Base-by-base conservation (phyloP, 2,888 invertebrate genomes). In the Drosophila multiciliata region DNA sequence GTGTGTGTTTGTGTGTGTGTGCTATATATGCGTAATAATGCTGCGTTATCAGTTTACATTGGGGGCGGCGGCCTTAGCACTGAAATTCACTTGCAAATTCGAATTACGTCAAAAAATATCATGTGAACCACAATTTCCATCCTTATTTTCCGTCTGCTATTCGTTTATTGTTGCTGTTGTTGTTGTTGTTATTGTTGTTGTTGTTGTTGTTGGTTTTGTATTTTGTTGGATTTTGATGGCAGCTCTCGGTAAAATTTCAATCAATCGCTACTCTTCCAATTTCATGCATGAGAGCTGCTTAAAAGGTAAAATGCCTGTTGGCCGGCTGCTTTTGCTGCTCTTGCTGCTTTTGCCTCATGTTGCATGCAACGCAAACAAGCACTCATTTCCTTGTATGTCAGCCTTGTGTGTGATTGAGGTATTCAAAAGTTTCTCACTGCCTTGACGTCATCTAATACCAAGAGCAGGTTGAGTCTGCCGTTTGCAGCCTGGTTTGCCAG, bases 71-170 rank as follows among this genome's bases (percentile, higher is more conserved):
- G 73, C 68, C 73, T 80, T 60, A 61, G 58, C 66, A 61, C 29
- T 15, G 20, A 84, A 79, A 83, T 82, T 84, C 75, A 78, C 71
- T 83, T 59, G 78, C 73, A 90, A 90, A 90, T 88, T 90, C 78
- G 76, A 86, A 90, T 90, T 86, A 87, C 90, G 83, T 87, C 87
- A 88, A 86, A 82, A 87, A 87, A 90, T 81, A 90, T 90, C 90
- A 90, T 83, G 88, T 86, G 88, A 78, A 88, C 81, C 86, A 76
- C 86, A 86, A 89, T 86, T 89, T 89, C 73, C 81, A 83, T 89
- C 89, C 83, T 86, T 83, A 83, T 78, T 86, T 70, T 73, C 63
- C 45, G 53, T 63, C 54, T 70, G 63, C 57, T 48, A 23, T 29
- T 12, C 38, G 15, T 42, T 36, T 66, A 50, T 40, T 74, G 64